phyloP scores from a whole-genome alignment of 64 coral and sea anemone genomes.

The Pocillopora verrucosa region DNA sequence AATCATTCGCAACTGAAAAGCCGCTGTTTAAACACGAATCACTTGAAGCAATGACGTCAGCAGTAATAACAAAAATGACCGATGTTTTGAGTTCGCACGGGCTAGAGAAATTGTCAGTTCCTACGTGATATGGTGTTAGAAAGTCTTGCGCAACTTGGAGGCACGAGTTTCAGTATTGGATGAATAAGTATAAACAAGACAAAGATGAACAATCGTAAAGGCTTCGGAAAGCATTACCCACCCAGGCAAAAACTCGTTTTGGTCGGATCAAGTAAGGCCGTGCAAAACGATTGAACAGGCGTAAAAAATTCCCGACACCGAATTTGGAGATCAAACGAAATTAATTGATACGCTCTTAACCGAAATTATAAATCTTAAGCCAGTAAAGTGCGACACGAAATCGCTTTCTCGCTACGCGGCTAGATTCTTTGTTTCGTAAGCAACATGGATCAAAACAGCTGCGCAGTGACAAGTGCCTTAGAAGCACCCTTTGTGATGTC shows the following conservation, averaged over 20 bases:
- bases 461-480: constrained; percentile 36
- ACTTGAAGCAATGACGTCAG: constrained; percentile 17
- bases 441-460: constrained; percentile 55
- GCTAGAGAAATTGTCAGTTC: neutral
- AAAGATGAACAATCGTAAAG: no score
- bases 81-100: constrained; percentile 10
- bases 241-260: no score
- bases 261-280: no score
- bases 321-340: no score
- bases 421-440: neutral
- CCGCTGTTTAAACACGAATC: no score
- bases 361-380: neutral
- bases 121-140: no score
- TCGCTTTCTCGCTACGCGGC: constrained; percentile 31
- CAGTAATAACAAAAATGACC: constrained; percentile 7
- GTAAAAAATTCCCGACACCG: no score
- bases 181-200: no score
- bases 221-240: no score
- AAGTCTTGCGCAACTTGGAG: no score
- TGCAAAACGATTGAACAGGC: no score
- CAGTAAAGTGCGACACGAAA: constrained; percentile 1
- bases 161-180: no score
- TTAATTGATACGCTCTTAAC: neutral
- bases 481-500: constrained; percentile 61
- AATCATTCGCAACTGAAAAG: constrained; percentile 45